Evolutionary conservation across 2,888 invertebrate species (phyloP), one percentile per base, ranked within the genome.

Genomic region (Pomacea canaliculata): DNA sequence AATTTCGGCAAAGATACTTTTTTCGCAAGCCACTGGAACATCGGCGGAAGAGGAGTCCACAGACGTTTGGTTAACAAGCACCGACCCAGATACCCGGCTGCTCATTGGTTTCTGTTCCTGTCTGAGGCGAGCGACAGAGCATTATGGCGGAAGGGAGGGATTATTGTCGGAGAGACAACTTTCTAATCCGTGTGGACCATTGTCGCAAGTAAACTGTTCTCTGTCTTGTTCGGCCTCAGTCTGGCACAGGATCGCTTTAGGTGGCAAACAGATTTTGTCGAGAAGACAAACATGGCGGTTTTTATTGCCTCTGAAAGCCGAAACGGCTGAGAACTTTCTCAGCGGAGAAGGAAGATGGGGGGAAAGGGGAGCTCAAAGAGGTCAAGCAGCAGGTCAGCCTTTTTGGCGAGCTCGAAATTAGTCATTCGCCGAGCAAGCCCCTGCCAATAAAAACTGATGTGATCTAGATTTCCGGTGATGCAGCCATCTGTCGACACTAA

Each of bases 261-360:
- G 69, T 23, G 69, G 18, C 48, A 49, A 46, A 69, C 69, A 69
- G 48, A 48, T 49, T 46, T 49, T 16, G 49, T 46, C 16, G 69
- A 49, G 19, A 46, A 69, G 13, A 69, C 48, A 69, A 46, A 69
- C 49, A 69, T 46, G 69, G 69, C 69, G 46, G 16, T 9, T 69
- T 69, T 19, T 49, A 16, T 19, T 46, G 48, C 51, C 18, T 23
- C 46, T 7, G 48, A 69, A 69, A 49, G 19, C 19, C 49, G 48
- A 46, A 48, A 27, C 19, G 48, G 69, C n/a, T 18, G 27, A 19
- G 49, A 46, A 19, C 7, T 19, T 19, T 46, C 23, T 37, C 27
- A 49, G 49, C n/a, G n/a, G 69, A 7, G 19, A 7, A 12, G 3
- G 48, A n/a, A 23, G 48, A 18, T 67, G 37, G 27, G 60, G 23